Base-by-base conservation (phyloP, 2,113 vertebrate species). In the Passer domesticus region DNA sequence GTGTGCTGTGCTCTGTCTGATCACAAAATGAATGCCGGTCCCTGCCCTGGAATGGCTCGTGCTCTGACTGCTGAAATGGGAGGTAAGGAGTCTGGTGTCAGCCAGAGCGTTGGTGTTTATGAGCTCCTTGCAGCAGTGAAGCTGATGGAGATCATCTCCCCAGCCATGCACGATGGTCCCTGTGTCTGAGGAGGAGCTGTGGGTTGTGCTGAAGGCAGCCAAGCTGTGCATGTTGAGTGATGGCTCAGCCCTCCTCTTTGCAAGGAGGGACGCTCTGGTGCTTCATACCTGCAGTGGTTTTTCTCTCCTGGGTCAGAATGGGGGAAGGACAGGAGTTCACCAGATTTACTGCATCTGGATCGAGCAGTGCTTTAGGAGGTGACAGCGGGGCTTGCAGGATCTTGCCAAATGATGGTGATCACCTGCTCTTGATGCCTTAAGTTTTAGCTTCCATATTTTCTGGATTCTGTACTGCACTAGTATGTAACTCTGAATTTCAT, bases 91-190 rank as follows among this genome's bases (percentile, higher is more conserved):
- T 33, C 69, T 39, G 56, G 20, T 10, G 1, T 33, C 30, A 44
- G 59, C 66, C 58, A 19, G 39, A 17, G 31, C 1, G 5, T 24
- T 46, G 37, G 27, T 87, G 60, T 44, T 63, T 23, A 6, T 0
- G 3, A 72, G 47, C 39, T 24, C 0, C 35, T 67, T 30, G 23
- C 22, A 43, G 50, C 31, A 24, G n/a, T 3, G n/a, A 58, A 53
- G 55, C 17, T 2, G 21, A 22, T 17, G 64, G 18, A 55, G 20
- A 8, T 37, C 66, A 24, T 49, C 27, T 12, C 46, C 68, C 55
- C n/a, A 46, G 49, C 41, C 1, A 0, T 2, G 13, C 5, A 3
- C 0, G 0, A 46, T 21, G 16, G 35, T 50, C 27, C n/a, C n/a
- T 35, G 14, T n/a, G 10, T 14, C 39, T 9, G 28, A 25, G 62